Evolutionary conservation across 2,113 vertebrate genomes (phyloP), one percentile per base, ranked within the genome.

Genomic region (Psittacula cyanocephala): DNA sequence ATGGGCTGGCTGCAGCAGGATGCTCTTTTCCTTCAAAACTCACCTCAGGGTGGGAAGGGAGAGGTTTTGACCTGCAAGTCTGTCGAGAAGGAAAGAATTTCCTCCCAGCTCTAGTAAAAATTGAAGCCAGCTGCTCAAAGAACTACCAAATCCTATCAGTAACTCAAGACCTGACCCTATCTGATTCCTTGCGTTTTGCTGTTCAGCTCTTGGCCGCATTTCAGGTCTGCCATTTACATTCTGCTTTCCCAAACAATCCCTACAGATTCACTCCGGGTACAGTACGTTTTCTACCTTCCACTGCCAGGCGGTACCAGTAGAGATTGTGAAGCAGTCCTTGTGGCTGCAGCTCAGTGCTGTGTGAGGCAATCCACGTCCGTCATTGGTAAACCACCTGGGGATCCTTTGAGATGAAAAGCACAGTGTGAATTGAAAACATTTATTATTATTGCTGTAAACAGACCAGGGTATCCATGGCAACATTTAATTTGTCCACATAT

Each of bases 391-490:
- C 27, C 75, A 76, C 52, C 25, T 81, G 77, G 88, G 81, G 69
- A 91, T 77, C 43, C 46, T 80, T 49, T 59, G n/a, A 86, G 64
- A 65, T 44, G 46, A 82, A 91, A 92, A 92, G 43, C 64, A 86
- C 63, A 71, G 53, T 49, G 74, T 89, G 72, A 95, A 93, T 71
- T 37, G 43, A 90, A 93, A 91, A 85, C 89, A 91, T 83, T 94
- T 88, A 81, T 84, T 59, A 89, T 83, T 92, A 89, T 85, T 88
- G 74, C 67, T 95, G 50, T 76, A 92, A 94, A 91, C 89, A 91
- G 63, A 75, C 11, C 41, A 44, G 29, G 12, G 75, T 84, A 65
- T 81, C 80, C 50, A 82, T 93, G 64, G 69, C 41, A 76, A 92
- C 50, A 47, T 89, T 82, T 82, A 46, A 74, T 91, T 71, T 59